phyloP scores from a whole-genome alignment of 2,113 vertebrate species.

The Bubo blakistoni region DNA sequence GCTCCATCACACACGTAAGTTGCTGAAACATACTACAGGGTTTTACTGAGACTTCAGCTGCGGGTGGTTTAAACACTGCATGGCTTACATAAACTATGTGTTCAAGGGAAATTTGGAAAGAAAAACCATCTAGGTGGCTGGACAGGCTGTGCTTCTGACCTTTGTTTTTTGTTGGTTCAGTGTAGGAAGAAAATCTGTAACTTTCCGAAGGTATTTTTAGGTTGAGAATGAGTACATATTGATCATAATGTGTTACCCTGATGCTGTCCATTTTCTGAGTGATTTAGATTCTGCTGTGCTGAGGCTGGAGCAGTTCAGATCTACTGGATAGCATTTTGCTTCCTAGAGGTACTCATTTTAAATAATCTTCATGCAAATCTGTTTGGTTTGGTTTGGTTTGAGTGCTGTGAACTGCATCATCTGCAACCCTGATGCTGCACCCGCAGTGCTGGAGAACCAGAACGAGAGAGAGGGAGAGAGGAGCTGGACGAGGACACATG shows the following conservation, averaged over 20 bases:
- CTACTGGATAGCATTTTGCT: neutral
- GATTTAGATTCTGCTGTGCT: neutral
- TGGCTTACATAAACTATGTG: neutral
- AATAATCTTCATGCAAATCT: neutral
- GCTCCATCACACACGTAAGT: neutral
- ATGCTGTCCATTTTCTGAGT: neutral
- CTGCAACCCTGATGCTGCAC: neutral
- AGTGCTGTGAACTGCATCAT: neutral
- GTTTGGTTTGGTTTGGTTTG: neutral
- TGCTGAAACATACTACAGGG: neutral
- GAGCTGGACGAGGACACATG: neutral
- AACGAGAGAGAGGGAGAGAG: neutral
- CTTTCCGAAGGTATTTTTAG: neutral
- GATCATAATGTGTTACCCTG: neutral
- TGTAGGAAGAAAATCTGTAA: neutral
- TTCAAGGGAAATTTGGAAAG: neutral
- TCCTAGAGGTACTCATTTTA: neutral
- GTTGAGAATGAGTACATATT: neutral
- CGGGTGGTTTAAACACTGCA: neutral
- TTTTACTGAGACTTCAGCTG: neutral
- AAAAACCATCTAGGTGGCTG: neutral
- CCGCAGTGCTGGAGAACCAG: neutral
- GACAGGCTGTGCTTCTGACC: neutral
- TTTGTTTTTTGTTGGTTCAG: neutral
- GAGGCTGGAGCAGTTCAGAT: neutral